These are phyloP conservation scores for Steinernema scapterisci DNA, from an alignment of 2,888 invertebrate species.

Conservation along the genomic window DNA sequence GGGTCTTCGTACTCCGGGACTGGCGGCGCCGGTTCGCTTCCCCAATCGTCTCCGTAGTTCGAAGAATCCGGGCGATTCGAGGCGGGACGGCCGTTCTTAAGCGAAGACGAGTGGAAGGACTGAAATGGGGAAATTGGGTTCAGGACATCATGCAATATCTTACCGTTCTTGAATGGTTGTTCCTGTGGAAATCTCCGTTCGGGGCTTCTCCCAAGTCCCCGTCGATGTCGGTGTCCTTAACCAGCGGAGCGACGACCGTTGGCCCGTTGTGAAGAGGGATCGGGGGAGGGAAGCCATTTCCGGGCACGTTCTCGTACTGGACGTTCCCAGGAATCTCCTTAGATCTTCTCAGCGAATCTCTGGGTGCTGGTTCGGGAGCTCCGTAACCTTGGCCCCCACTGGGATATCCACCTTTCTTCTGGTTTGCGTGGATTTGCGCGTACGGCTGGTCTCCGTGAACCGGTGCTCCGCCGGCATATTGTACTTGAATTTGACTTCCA, in stretches of 20 bases:
- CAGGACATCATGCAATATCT: too few relatives aligned
- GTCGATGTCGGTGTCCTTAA: conserved; percentile 10
- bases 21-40: not conserved
- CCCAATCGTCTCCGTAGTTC: conserved; percentile 25
- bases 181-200: not conserved
- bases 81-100: not conserved
- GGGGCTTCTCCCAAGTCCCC: not conserved
- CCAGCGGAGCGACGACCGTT: not conserved
- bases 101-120: conserved; percentile 18
- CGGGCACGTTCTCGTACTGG: conserved; percentile 26
- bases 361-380: not conserved
- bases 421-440: too few relatives aligned
- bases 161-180: not conserved
- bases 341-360: not conserved
- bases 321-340: not conserved
- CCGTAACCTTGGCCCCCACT: too few relatives aligned
- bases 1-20: not conserved
- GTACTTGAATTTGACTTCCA: too few relatives aligned
- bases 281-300: not conserved
- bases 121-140: not conserved
- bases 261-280: not conserved
- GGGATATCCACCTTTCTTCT: too few relatives aligned
- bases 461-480: too few relatives aligned
- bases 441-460: too few relatives aligned
- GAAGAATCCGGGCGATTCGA: conserved; percentile 14